phyloP scores from a whole-genome alignment of 2,797 vertebrate species.

The Lepilemur ruficaudatus region DNA sequence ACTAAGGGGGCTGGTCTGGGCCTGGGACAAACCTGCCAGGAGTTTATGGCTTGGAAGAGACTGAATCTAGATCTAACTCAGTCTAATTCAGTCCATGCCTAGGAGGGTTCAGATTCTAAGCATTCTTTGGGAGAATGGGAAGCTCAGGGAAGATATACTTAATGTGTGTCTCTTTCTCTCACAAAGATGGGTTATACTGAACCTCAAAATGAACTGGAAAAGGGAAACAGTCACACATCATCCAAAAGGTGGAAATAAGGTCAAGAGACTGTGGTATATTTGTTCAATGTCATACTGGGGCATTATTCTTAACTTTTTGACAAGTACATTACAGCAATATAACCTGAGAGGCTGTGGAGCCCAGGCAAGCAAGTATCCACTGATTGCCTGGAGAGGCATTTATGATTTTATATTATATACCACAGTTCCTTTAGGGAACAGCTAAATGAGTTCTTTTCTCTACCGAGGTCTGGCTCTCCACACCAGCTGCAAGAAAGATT shows the following conservation, averaged over 20 bases:
- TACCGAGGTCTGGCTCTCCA: neutral
- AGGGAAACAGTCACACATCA: neutral
- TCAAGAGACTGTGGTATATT: neutral
- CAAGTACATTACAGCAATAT: neutral
- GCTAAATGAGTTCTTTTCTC: neutral
- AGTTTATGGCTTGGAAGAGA: neutral
- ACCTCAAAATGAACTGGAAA: neutral
- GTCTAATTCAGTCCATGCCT: neutral
- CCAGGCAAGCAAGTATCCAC: neutral
- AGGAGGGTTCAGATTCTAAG: neutral
- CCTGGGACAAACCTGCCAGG: neutral
- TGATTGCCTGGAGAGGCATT: neutral
- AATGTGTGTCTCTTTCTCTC: neutral
- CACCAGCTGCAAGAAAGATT: neutral
- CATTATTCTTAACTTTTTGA: neutral
- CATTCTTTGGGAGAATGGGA: neutral
- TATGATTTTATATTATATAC: neutral
- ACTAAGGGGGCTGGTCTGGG: neutral
- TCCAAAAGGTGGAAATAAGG: neutral
- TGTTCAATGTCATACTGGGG: neutral
- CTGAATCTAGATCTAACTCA: neutral
- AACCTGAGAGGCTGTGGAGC: neutral
- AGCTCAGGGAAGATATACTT: neutral
- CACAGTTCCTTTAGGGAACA: neutral
- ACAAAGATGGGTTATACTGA: neutral